Base-by-base conservation (phyloP, 2,113 vertebrate genomes). In the Rissa tridactyla region DNA sequence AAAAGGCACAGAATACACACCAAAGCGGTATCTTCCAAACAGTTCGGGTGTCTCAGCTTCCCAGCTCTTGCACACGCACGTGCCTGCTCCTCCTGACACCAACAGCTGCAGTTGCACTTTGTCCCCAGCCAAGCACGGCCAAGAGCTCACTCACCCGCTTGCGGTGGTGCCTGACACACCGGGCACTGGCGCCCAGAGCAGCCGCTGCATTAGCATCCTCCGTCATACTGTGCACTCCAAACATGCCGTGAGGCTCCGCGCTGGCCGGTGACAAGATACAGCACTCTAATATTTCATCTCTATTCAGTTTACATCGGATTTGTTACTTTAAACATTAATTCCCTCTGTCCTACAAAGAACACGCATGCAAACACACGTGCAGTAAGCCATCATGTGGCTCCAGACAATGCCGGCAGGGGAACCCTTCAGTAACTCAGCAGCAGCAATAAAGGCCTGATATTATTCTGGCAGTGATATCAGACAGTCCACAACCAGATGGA, bases 401-500 rank as follows among this genome's bases (percentile, higher is more conserved):
- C 42, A 2, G 52, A 19, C 4, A 0, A 6, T 1, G 47, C 44
- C 8, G 0, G 80, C 34, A 2, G 1, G 0, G 70, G 60, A 89
- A 6, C 71, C 79, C 69, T 38, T 8, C 6, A 46, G 15, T 15
- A 81, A 23, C 86, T 25, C 81, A 10, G 82, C 88, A 52, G 84
- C 68, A 66, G 55, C 72, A 71, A 42, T 5, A 70, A 23, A 26
- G 94, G 86, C 84, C 89, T 75, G 51, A 6, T 25, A 55, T 32
- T n/a, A 13, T 32, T 68, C 92, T 92, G 90, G 89, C 95, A 90
- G 64, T 8, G 10, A 16, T 10, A 34, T 1, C 94, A 86, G 85
- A 81, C 92, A 93, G 51, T 66, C 82, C 71, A 60, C 49, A 15
- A 79, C 65, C 97, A 97, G 95, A 97, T 96, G 95, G 97, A 77